Evolutionary conservation across 2,888 invertebrate species (phyloP), one percentile per base, ranked within the genome.

Genomic region (Drosophila helvetica): DNA sequence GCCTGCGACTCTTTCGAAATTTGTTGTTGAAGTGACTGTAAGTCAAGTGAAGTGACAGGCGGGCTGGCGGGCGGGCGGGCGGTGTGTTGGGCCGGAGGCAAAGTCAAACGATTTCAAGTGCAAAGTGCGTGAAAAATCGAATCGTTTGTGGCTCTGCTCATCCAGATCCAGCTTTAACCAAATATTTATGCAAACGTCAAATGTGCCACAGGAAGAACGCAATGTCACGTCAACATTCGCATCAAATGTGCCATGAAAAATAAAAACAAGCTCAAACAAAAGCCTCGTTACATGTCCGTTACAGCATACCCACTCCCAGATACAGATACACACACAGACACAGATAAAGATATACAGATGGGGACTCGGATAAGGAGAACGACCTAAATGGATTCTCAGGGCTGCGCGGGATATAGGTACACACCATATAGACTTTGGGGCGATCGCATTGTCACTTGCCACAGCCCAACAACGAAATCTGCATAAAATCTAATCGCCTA

Each of bases 121-220:
- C 76, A 86, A 77, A 80, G 80, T 85, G 80, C 87, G 87, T 87
- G 75, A 78, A 86, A 77, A 72, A 56, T 59, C 42, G 30, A 78
- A 82, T 79, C 75, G 66, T 53, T 71, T 42, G 58, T 53, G 48
- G 46, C 43, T 12, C 8, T 46, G 38, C 42, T 66, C 25, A 48
- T 45, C 46, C 55, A 69, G 54, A 46, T 45, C 46, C 55, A 74
- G 75, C 74, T 72, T 71, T 77, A 75, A 43, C 86, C 86, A 89
- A 86, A 84, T 72, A 64, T 74, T 74, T 79, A 88, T 85, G 88
- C 76, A 83, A 89, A 88, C 81, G 56, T 38, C n/a, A 62, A 60
- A 64, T 73, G 65, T 67, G 78, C 68, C 78, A 76, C 88, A 89
- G 88, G 89, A 89, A 89, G 80, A 74, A 67, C 71, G 42, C 89